Evolutionary conservation across 2,113 vertebrate species (phyloP).

Genomic region (Geococcyx californianus): DNA sequence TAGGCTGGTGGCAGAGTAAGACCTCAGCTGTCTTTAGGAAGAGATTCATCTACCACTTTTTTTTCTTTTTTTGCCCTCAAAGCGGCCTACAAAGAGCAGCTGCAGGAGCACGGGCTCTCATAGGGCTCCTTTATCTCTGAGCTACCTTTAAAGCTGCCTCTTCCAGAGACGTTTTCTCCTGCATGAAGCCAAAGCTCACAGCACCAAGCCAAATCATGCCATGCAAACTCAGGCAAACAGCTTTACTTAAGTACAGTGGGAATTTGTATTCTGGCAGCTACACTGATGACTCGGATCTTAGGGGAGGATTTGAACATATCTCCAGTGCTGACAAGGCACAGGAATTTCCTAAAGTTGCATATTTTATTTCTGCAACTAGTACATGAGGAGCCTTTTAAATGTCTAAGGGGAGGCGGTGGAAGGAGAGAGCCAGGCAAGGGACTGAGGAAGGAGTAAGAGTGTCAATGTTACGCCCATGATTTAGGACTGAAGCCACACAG

Average conservation of each 20-base stretch:
- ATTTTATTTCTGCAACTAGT: slow-evolving; percentile 3
- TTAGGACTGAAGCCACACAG: neutral
- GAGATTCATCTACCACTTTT: neutral
- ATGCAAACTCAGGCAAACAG: neutral
- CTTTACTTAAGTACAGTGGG: neutral
- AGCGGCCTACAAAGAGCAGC: neutral
- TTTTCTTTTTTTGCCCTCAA: neutral
- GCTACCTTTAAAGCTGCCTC: neutral
- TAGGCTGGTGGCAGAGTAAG: neutral
- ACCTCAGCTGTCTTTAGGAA: neutral
- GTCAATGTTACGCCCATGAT: neutral
- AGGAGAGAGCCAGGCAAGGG: neutral
- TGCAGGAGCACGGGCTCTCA: neutral
- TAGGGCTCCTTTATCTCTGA: neutral
- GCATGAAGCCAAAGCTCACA: neutral
- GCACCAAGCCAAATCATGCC: neutral
- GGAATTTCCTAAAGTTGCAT: neutral
- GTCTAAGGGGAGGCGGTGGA: neutral
- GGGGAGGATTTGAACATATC: neutral
- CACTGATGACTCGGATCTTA: neutral
- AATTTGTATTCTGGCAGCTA: neutral
- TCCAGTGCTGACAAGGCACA: neutral
- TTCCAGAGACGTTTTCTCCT: neutral
- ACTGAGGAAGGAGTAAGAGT: neutral
- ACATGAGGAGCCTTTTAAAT: neutral